Evolutionary conservation across 2,797 vertebrate genomes (phyloP), one percentile per base, ranked within the genome.

Genomic region (Dicrostonyx torquatus): DNA sequence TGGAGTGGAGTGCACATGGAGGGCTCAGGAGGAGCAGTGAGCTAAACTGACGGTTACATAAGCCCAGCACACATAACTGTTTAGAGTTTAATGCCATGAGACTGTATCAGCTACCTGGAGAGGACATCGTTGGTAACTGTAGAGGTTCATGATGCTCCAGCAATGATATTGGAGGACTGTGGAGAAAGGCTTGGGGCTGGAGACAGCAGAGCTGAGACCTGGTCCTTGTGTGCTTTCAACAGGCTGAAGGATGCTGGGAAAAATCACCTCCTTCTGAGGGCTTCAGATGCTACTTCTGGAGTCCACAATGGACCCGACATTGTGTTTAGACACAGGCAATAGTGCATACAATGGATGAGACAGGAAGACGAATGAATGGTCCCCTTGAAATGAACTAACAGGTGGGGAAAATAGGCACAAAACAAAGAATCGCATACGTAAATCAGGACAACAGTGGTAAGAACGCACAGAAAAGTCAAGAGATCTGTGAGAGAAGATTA

Each of bases 381-480:
- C 31, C 85, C 68, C 73, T 68, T 34, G 53, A 73, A 94, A 64
- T 79, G 22, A 64, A 31, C 50, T 43, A 62, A 92, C 43, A 70
- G 53, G 37, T 53, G 6, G 72, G 68, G 53, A 15, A 90, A 90
- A 77, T 29, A 72, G 77, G 37, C 58, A 68, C 11, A 17, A 64
- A 66, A 76, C 31, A 91, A 73, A 91, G 68, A 45, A 75, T 31
- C 79, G 43, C 91, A 76, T 45, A 82, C 75, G 68, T 78, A 93
- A 50, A 90, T 60, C 45, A 79, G 82, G 92, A 80, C 60, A 50
- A 89, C 29, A 22, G 7, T 70, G 64, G 6, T 53, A 45, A 75
- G 58, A 17, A 72, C 45, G 14, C 31, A 29, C 73, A 26, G 70
- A 31, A 31, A 93, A 93, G 87, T 73, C 75, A 37, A 50, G 79